Percentiles rank a stretch among this genome's conserved stretches.
Conservation (phyloP, 2,888 invertebrate species). For the Agrochola litura region DNA sequence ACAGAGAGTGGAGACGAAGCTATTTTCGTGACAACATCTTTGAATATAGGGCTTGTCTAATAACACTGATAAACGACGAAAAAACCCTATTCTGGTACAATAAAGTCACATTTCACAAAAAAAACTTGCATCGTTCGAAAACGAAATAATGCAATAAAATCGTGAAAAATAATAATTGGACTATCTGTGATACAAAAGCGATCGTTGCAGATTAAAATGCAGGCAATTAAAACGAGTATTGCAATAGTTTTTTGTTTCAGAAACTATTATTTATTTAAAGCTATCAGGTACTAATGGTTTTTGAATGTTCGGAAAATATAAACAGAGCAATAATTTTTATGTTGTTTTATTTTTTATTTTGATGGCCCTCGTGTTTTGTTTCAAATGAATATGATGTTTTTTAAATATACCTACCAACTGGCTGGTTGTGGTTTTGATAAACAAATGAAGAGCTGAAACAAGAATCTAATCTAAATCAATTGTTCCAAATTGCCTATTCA, state of each 20-base stretch:
- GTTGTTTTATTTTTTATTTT: not conserved
- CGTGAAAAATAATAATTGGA: not conserved
- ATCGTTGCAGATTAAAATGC: constrained; percentile 31
- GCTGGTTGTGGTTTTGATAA: not conserved
- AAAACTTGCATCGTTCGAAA: not conserved
- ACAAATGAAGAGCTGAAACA: not conserved
- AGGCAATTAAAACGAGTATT: constrained; percentile 20
- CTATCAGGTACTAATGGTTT: constrained; percentile 59
- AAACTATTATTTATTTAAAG: constrained; percentile 44
- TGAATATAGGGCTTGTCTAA: not conserved
- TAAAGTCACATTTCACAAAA: not conserved
- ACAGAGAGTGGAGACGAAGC: not conserved
- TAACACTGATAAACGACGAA: not conserved
- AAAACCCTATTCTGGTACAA: not conserved
- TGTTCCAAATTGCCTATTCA: not conserved
- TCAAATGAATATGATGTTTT: not conserved
- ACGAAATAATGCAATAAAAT: not conserved
- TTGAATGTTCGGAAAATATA: constrained; percentile 52
- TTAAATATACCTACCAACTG: not conserved
- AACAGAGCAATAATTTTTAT: constrained; percentile 1
- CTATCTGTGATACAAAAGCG: constrained; percentile 15
- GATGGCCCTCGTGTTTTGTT: not conserved
- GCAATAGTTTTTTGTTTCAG: constrained; percentile 28
- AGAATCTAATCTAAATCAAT: not conserved
- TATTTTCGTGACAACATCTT: not conserved